Evolutionary conservation across 2,113 vertebrate genomes (phyloP).

Genomic region (Scomber colias): DNA sequence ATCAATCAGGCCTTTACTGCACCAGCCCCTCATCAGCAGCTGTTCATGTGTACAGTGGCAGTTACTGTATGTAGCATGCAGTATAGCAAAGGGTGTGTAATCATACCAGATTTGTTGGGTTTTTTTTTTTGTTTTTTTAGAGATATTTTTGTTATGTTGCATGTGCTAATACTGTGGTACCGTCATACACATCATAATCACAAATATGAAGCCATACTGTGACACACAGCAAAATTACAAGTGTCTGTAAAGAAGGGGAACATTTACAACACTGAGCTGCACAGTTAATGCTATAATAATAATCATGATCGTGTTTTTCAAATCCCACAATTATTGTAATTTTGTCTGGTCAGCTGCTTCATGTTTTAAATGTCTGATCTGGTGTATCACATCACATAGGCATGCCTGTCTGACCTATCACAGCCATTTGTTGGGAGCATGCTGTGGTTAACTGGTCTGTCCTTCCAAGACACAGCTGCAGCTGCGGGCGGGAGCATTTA

Average conservation of each 20-base stretch:
- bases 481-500: constrained; percentile 14
- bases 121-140: background rate
- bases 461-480: constrained; percentile 42
- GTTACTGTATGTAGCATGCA: constrained; percentile 19
- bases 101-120: background rate
- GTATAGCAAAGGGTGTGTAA: background rate
- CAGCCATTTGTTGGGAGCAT: constrained; percentile 43
- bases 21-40: constrained; percentile 10
- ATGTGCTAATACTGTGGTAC: background rate
- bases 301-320: background rate
- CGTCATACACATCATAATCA: background rate
- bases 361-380: constrained; percentile 18
- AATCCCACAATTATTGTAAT: constrained; percentile 7
- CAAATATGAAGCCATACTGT: background rate
- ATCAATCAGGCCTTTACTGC: constrained; percentile 1
- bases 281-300: constrained; percentile 15
- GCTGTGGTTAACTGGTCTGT: constrained; percentile 50
- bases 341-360: constrained; percentile 11
- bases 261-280: background rate
- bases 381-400: background rate
- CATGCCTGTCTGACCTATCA: constrained; percentile 13
- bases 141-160: too few species aligned
- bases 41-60: constrained; percentile 11
- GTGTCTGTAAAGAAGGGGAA: background rate
- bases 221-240: background rate